Percentiles rank a stretch among this genome's conserved stretches.
phyloP scores from a whole-genome alignment of 2,888 invertebrate species.

The Lepetodrilus schrolli region DNA sequence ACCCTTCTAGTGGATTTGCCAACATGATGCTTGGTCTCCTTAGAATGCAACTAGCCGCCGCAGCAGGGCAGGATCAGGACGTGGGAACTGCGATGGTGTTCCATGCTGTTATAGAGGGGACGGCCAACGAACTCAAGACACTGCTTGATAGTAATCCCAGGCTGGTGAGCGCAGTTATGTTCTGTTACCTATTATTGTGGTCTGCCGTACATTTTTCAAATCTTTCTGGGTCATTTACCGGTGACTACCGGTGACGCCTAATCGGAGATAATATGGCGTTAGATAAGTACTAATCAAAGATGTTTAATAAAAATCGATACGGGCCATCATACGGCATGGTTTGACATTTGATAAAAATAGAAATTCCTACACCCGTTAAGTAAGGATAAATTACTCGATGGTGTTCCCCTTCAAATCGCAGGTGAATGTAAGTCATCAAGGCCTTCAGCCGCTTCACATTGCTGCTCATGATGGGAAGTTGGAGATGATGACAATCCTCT shows the following conservation, averaged over 20 bases:
- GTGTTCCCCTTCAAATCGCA: not conserved
- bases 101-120: not conserved
- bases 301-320: no score
- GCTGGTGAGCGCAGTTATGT: not conserved
- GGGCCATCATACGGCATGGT: no score
- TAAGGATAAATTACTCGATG: no score
- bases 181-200: no score
- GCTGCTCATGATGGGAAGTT: slow-evolving; percentile 49
- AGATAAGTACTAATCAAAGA: no score
- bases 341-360: no score
- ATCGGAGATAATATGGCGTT: no score
- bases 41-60: not conserved
- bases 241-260: no score
- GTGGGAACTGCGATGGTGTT: not conserved
- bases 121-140: not conserved
- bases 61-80: not conserved
- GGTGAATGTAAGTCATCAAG: slow-evolving; percentile 2
- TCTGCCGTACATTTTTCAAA: no score
- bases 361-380: no score
- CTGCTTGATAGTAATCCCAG: not conserved
- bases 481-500: slow-evolving; percentile 43
- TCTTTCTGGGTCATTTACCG: no score
- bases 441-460: slow-evolving; percentile 47
- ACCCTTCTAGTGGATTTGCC: not conserved
- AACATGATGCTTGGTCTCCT: not conserved